A percentile compares a stretch with the other conserved stretches of the same genome.
Conservation (phyloP, 1,140 invertebrate species). For the Drosophila nigrodunni region DNA sequence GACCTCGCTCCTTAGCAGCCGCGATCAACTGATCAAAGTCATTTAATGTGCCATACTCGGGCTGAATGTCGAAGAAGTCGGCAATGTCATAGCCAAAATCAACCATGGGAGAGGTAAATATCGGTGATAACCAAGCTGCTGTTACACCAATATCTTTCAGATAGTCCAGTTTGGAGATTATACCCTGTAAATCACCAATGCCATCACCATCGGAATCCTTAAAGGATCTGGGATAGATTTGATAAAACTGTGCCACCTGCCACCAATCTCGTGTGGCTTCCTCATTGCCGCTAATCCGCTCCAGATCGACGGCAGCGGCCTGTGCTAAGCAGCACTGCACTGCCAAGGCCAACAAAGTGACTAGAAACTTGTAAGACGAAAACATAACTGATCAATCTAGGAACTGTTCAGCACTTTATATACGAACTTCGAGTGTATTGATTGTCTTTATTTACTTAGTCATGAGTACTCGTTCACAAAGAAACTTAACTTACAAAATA, state of each 20-base stretch:
- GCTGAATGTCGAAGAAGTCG: conserved; percentile 89
- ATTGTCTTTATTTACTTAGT: conserved; percentile 29
- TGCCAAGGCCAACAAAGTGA: conserved; percentile 32
- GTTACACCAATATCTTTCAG: conserved; percentile 86
- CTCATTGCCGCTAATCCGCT: conserved; percentile 30
- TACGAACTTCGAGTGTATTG: conserved; percentile 45
- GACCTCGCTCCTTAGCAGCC: conserved; percentile 85
- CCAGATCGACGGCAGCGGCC: conserved; percentile 43
- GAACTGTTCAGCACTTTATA: conserved; percentile 33
- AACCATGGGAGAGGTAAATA: conserved; percentile 89
- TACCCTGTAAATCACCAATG: conserved; percentile 87
- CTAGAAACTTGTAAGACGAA: conserved; percentile 34
- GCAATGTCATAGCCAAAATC: conserved; percentile 90
- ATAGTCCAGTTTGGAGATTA: conserved; percentile 86
- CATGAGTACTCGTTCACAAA: conserved; percentile 5
- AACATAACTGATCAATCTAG: conserved; percentile 53
- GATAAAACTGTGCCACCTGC: conserved; percentile 88
- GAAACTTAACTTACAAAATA: too few relatives aligned
- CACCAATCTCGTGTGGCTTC: conserved; percentile 87
- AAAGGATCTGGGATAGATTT: conserved; percentile 90
- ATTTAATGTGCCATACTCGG: conserved; percentile 89
- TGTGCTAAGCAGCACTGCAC: conserved; percentile 21
- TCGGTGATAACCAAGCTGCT: conserved; percentile 89
- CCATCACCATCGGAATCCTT: conserved; percentile 89
- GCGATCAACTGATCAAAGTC: conserved; percentile 90